These are phyloP conservation scores for Dione juno DNA, from an alignment of 2,888 invertebrate genomes.

Conservation along the genomic window DNA sequence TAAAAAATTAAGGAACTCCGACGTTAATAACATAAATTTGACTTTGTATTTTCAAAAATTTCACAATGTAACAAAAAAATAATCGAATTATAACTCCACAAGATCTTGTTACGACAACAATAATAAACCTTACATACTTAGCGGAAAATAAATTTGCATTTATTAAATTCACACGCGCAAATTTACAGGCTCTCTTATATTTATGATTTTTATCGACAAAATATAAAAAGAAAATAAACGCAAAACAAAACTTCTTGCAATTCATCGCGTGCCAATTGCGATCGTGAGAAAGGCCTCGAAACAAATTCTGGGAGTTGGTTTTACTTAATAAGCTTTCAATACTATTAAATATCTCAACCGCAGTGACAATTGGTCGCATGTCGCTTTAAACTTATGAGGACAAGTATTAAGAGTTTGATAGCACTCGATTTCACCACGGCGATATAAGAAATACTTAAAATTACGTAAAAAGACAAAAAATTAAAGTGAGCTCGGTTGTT, in stretches of 20 bases:
- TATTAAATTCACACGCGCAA: not conserved
- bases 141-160: not conserved
- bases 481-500: too few relatives aligned
- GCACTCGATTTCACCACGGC: not conserved
- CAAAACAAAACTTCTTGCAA: not conserved
- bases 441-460: not conserved
- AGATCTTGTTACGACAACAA: too few relatives aligned
- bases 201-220: not conserved
- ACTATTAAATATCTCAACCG: conserved; percentile 5
- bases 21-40: too few relatives aligned
- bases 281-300: conserved; percentile 22
- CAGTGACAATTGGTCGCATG: conserved; percentile 8
- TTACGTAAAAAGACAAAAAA: not conserved
- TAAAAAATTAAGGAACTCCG: not conserved
- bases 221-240: not conserved
- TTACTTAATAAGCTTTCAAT: conserved; percentile 20
- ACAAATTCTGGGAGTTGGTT: conserved; percentile 21
- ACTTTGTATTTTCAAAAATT: too few relatives aligned
- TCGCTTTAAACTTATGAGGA: conserved; percentile 1
- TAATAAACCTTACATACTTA: not conserved
- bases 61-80: too few relatives aligned
- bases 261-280: conserved; percentile 8
- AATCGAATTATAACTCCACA: too few relatives aligned
- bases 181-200: not conserved
- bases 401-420: conserved; percentile 3